Base-by-base conservation (phyloP, 2,113 vertebrate species). In the Gasterosteus aculeatus region DNA sequence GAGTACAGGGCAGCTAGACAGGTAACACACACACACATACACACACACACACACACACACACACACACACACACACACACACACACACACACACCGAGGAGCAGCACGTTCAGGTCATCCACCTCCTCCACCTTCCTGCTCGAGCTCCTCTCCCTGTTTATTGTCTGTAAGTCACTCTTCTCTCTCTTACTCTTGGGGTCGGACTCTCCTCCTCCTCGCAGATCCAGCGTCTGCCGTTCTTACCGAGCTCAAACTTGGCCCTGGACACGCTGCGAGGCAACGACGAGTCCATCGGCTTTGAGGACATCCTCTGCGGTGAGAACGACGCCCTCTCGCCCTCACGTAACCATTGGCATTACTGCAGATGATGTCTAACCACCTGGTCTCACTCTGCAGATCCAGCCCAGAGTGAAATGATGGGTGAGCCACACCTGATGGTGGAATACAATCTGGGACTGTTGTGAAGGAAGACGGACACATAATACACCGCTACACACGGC, bases 281-380 rank as follows among this genome's bases (percentile, higher is more conserved):
- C 6, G 95, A 97, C 75, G 97, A 97, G 54, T 91, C 82, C 80
- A 95, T 99, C 41, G 89, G 96, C 62, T 99, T 99, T 92, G 97
- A 99, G 86, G 98, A 99, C 87, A 94, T 99, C 84, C 96, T 99
- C 82, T 96, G 94, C 42, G 97, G 98, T 98, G 92, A 94, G 89
- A 18, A 15, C 0, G n/a, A 47, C 18, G 0, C 10, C 5, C 14
- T 29, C n/a, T 38, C 14, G 10, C 33, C 0, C 38, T 31, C 1
- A 6, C 2, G 19, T 11, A 2, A 1, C 14, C 14, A 35, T 11
- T 19, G 15, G 22, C 47, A 11, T 5, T 29, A 15, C 2, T 22
- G 10, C 12, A 3, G 18, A 2, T 65, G 31, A 72, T 26, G 0
- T 33, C 26, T 77, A 58, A 65, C 58, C 66, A 7, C 82, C 85